Percentiles rank a stretch among this genome's conserved stretches.
Evolutionary conservation across 2,113 vertebrate species (phyloP).

Genomic region (Heteronetta atricapilla): DNA sequence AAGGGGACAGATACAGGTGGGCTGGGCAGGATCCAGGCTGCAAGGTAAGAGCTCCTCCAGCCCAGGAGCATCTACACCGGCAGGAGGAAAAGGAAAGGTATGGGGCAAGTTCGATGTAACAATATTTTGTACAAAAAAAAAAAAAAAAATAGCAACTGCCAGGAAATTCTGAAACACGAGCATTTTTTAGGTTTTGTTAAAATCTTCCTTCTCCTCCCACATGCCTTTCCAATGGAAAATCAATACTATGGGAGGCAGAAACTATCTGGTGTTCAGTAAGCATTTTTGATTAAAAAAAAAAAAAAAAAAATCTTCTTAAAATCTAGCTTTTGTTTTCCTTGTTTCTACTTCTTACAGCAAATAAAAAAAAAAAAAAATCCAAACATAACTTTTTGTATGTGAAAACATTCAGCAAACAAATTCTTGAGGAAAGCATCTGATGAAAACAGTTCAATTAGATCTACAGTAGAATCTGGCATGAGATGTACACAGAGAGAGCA

Average conservation of each 20-base stretch:
- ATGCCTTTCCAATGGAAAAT: background rate
- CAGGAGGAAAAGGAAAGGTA: background rate
- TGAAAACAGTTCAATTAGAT: background rate
- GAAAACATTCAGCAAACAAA: background rate
- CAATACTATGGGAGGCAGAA: background rate
- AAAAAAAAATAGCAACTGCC: background rate
- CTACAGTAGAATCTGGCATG: background rate
- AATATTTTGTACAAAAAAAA: background rate
- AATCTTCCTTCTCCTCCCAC: background rate
- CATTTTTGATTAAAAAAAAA: background rate
- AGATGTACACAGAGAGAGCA: background rate
- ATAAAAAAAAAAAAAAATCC: background rate
- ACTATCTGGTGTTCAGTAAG: background rate
- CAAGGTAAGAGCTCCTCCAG: background rate
- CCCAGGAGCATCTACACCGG: background rate
- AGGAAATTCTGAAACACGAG: background rate
- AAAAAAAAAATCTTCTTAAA: background rate
- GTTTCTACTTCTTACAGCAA: background rate
- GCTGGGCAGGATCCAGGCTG: background rate
- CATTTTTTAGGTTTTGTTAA: background rate
- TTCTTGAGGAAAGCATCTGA: background rate
- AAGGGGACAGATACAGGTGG: rapidly evolving
- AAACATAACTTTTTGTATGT: background rate
- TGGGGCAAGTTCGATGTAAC: background rate
- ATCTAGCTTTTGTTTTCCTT: background rate